Base-by-base conservation (phyloP, 2,797 vertebrate species). In the Dendrocincla tyrannina region DNA sequence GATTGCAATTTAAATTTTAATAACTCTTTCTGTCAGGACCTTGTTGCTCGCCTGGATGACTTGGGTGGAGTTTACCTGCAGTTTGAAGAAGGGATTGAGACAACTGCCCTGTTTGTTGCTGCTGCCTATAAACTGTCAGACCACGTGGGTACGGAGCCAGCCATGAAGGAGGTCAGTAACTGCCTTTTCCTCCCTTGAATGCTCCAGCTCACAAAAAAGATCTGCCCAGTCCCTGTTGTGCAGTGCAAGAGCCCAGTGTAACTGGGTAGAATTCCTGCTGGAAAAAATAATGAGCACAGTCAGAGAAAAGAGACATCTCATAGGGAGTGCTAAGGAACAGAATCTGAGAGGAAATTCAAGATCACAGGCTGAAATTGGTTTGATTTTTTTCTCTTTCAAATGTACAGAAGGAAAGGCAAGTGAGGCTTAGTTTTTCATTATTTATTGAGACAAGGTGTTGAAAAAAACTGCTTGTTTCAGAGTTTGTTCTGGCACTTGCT, bases 11-110 rank as follows among this genome's bases (percentile, higher is more conserved):
- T 37, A 41, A 64, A 28, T 68, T 66, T n/a, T 58, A 46, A 5
- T 88, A 67, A 56, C 81, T 87, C 74, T 81, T 80, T 27, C 44
- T 82, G 35, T 64, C 95, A 99, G 99, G 99, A 99, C 96, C 98
- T 99, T 87, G 99, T 99, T 1, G 99, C 99, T 81, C 99, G 99
- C 49, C 94, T 99, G 96, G 99, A 99, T 98, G 99, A 99, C 89
- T 97, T 99, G 18, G 99, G 99, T 37, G 99, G 99, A 19, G 92
- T 99, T 62, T 99, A 99, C 97, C 98, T 99, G 55, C 99, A 99
- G 95, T 99, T 99, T 97, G 99, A 99, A 95, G 99, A 99, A 97
- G 99, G 99, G 44, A 98, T 99, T 25, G 99, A 99, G 97, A 98
- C 98, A 5, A 99, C 99, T 1, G 99, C 99, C 4, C 95, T 99